Conservation (phyloP, 2,797 vertebrate genomes). For the Hemibagrus guttatus region DNA sequence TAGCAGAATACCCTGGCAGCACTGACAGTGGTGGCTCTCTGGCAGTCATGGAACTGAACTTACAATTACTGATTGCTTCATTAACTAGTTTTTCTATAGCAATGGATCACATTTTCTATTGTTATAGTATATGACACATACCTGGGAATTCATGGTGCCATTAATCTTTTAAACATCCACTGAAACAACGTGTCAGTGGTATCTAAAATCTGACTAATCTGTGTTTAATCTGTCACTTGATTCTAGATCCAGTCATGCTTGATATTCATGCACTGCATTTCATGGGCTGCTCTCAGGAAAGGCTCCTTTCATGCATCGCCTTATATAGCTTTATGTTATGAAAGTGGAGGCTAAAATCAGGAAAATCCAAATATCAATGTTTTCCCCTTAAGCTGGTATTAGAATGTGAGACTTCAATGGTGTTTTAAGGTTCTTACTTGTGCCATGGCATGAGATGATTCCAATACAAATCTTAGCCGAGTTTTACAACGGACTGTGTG, state of each 20-base stretch:
- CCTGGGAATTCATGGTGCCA: neutral
- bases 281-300: neutral
- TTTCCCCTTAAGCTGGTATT: neutral
- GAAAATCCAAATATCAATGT: neutral
- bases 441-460: neutral
- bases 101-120: neutral
- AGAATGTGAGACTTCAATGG: neutral
- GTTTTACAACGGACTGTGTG: neutral
- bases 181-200: neutral
- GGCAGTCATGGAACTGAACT: neutral
- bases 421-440: neutral
- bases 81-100: neutral
- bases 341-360: neutral
- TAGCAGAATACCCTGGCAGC: neutral
- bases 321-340: neutral
- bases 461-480: neutral
- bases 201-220: neutral
- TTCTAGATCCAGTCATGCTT: neutral
- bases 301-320: neutral
- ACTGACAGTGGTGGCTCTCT: neutral
- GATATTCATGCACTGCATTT: neutral
- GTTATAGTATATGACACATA: neutral
- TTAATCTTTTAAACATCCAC: neutral
- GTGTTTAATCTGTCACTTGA: neutral
- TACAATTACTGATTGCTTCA: neutral